phyloP scores from a whole-genome alignment of 2,797 vertebrate species.

The Prunella strophiata region DNA sequence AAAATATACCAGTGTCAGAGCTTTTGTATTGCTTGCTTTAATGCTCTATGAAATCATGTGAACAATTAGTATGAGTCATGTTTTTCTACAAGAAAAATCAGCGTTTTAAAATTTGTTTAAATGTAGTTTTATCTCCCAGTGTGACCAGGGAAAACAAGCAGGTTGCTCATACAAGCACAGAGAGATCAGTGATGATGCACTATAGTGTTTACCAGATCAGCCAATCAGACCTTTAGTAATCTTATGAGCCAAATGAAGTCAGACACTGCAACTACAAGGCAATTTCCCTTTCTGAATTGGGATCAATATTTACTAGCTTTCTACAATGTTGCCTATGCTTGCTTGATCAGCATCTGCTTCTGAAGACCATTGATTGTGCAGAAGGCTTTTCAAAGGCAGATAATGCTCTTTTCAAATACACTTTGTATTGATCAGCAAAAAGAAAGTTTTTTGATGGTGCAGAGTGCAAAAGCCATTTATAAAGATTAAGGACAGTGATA shows the following conservation, averaged over 20 bases:
- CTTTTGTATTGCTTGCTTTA: neutral
- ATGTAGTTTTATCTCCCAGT: neutral
- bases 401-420: slow-evolving; percentile 82
- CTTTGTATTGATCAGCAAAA: slow-evolving; percentile 85
- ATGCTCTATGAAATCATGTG: neutral
- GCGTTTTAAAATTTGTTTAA: neutral
- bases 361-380: slow-evolving; percentile 84
- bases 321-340: slow-evolving; percentile 72
- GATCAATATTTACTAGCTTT: slow-evolving; percentile 84
- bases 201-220: neutral
- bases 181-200: neutral
- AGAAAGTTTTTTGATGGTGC: slow-evolving; percentile 70
- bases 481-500: slow-evolving; percentile 63
- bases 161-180: neutral
- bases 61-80: neutral
- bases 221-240: neutral
- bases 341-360: slow-evolving; percentile 85
- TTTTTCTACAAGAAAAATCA: neutral
- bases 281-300: slow-evolving; percentile 77
- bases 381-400: slow-evolving; percentile 78
- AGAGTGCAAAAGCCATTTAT: slow-evolving; percentile 69
- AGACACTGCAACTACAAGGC: slow-evolving; percentile 62
- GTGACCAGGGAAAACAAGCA: neutral
- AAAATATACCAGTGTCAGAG: neutral
- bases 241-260: slow-evolving; percentile 13